Conservation (phyloP, 2,113 vertebrate species). For the Muntiacus muntjak region DNA sequence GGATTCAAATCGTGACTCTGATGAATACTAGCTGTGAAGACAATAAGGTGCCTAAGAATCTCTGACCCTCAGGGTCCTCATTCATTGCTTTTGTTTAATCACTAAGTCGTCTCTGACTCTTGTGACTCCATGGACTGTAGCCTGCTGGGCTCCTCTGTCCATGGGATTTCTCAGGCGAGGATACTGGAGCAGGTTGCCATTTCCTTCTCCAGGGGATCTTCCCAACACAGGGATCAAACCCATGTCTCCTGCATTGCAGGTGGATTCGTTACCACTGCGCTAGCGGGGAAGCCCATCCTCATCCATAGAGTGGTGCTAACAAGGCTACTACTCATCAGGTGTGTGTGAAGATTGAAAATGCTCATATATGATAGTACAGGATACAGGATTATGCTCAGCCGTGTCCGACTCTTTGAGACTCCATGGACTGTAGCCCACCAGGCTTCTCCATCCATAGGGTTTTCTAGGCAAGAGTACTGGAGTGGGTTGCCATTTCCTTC, state of each 20-base stretch:
- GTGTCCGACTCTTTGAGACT: too few species aligned
- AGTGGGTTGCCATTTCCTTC: too few species aligned
- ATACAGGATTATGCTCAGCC: too few species aligned
- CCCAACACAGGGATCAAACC: neutral
- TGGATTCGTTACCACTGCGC: neutral
- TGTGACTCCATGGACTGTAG: neutral
- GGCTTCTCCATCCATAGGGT: too few species aligned
- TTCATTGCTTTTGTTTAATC: neutral
- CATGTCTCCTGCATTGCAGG: neutral
- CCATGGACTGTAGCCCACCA: too few species aligned
- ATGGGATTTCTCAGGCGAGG: neutral
- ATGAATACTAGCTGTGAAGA: neutral
- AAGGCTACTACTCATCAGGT: neutral
- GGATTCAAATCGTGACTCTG: neutral
- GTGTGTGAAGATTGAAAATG: neutral
- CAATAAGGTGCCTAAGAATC: neutral
- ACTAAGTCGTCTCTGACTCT: neutral
- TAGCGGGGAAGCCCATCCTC: neutral
- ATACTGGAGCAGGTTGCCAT: neutral
- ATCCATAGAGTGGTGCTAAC: neutral
- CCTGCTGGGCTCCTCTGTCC: neutral
- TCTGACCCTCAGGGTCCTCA: neutral
- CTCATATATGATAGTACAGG: neutral
- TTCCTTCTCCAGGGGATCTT: neutral
- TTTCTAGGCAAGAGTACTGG: too few species aligned